Conservation (phyloP, 2,888 invertebrate species). For the Eurytoma californica region DNA sequence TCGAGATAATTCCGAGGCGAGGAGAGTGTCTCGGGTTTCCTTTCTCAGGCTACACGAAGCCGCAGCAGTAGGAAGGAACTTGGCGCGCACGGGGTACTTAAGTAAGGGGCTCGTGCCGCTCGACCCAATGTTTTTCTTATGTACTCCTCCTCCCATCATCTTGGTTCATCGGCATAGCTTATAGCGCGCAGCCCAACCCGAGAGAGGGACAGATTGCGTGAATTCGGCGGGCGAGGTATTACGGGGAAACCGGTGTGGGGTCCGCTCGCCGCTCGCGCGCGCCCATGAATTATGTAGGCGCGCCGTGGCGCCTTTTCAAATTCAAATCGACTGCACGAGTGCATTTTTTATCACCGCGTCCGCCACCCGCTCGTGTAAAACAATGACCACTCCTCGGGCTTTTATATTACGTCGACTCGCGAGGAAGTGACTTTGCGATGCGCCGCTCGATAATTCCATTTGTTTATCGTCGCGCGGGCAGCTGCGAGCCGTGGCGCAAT, state of each 20-base stretch:
- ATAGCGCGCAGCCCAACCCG: neutral
- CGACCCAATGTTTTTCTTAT: constrained; percentile 37
- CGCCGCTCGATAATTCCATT: constrained; percentile 5
- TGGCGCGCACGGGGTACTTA: neutral
- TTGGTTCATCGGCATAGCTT: too few species aligned
- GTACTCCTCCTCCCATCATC: constrained; percentile 3
- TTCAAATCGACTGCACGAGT: constrained; percentile 39
- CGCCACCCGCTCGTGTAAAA: constrained; percentile 23
- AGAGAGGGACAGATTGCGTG: constrained; percentile 3
- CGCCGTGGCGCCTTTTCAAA: constrained; percentile 38
- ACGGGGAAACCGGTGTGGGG: constrained; percentile 1
- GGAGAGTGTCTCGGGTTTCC: constrained; percentile 32
- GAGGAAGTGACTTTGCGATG: constrained; percentile 39
- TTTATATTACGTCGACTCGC: neutral
- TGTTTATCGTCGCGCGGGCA: constrained; percentile 7
- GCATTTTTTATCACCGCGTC: constrained; percentile 17
- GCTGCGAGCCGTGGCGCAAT: neutral
- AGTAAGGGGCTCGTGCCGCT: constrained; percentile 24
- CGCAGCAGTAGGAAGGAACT: neutral
- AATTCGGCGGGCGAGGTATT: neutral
- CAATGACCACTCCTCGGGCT: constrained; percentile 10
- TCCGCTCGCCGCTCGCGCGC: constrained; percentile 12
- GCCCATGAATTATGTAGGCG: constrained; percentile 43
- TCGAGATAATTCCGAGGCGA: constrained; percentile 29
- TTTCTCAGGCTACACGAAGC: too few species aligned